phyloP scores from a whole-genome alignment of 1,140 invertebrate species.

The Maconellicoccus hirsutus region DNA sequence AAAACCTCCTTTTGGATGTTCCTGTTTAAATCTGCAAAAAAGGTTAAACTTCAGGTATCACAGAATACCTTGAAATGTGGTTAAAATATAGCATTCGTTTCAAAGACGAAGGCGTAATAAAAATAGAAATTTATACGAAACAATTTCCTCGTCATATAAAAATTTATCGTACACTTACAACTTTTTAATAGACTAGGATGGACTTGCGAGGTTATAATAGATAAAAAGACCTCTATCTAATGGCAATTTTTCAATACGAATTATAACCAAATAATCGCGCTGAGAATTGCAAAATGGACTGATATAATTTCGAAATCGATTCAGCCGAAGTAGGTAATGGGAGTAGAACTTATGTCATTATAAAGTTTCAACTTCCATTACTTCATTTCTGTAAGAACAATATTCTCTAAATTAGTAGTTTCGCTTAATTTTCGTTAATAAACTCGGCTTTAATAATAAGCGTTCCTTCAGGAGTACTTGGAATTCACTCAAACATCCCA shows the following conservation, averaged over 20 bases:
- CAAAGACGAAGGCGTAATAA: background rate
- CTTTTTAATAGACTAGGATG: background rate
- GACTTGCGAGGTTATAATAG: background rate
- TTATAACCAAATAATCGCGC: background rate
- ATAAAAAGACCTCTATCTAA: background rate
- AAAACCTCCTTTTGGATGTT: background rate
- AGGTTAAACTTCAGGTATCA: background rate
- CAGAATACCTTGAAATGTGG: background rate
- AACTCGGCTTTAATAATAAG: background rate
- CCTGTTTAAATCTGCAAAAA: background rate
- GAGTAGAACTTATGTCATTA: conserved; percentile 5
- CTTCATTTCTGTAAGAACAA: background rate
- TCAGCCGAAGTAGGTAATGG: background rate
- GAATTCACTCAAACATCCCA: background rate
- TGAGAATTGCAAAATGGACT: background rate
- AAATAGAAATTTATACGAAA: background rate
- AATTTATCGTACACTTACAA: background rate
- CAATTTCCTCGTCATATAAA: background rate
- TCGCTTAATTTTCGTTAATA: background rate
- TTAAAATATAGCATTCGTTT: background rate
- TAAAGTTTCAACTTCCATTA: conserved; percentile 9
- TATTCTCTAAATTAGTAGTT: background rate
- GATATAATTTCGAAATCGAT: background rate
- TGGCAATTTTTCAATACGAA: background rate
- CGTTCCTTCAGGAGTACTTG: background rate